These are phyloP conservation scores for Ricordea florida DNA, from an alignment of 92 coral and sea anemone genomes.

Conservation along the genomic window DNA sequence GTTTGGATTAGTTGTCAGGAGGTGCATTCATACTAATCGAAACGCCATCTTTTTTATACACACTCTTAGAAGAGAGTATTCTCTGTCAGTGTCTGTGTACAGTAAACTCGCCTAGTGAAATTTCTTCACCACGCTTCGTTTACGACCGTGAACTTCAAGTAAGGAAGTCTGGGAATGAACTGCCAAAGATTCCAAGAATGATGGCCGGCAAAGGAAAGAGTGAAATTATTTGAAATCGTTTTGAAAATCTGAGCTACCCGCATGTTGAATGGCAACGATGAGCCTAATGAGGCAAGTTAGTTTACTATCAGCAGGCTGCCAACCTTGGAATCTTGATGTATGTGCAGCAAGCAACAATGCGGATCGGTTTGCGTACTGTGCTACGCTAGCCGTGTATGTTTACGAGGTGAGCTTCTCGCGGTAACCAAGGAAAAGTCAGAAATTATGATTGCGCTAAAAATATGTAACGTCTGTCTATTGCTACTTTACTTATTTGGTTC, in stretches of 20 bases:
- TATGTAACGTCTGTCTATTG: no score
- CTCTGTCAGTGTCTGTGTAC: no score
- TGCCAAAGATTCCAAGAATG: neutral
- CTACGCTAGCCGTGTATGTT: conserved; percentile 93
- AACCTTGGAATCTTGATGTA: conserved; percentile 98
- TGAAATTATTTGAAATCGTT: neutral
- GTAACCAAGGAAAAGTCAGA: neutral
- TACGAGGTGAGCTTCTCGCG: conserved; percentile 74
- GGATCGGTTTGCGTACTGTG: conserved; percentile 94
- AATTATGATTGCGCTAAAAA: neutral
- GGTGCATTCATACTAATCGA: no score
- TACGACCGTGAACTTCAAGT: neutral
- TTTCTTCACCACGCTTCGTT: no score
- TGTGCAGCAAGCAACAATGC: conserved; percentile 86
- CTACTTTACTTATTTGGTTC: no score
- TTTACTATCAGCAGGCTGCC: conserved; percentile 97
- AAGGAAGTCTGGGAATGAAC: conserved; percentile 17
- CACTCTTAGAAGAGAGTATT: no score
- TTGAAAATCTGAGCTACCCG: neutral
- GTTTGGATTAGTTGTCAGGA: no score
- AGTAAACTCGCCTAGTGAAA: no score
- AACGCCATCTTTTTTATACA: no score
- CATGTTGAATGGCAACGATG: conserved; percentile 40
- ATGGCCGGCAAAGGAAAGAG: conserved; percentile 21
- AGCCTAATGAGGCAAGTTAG: conserved; percentile 92